Evolutionary conservation across 2,797 vertebrate species (phyloP), one percentile per base, ranked within the genome.

Genomic region (Phoebastria nigripes): DNA sequence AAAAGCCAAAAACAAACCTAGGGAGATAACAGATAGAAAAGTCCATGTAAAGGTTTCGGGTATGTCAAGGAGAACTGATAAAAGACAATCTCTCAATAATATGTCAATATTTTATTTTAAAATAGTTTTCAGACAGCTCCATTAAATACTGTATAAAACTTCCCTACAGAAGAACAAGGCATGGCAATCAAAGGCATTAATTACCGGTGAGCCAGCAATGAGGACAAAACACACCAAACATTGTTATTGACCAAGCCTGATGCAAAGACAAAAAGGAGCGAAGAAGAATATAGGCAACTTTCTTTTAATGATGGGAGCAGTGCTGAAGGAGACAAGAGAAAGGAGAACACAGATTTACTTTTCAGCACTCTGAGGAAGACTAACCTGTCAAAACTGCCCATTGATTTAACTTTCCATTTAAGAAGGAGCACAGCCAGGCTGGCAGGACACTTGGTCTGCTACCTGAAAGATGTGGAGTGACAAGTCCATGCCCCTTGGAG

Each of bases 21-120:
- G 12, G 25, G 54, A 88, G 66, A 72, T 72, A 84, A 92, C 56
- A 73, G 66, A 91, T 1, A 62, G 16, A 92, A 91, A 95, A 92
- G 79, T 77, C 74, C 25, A 82, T 80, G 22, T 94, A 73, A 72
- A 87, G 71, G 78, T 85, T 91, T 80, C 8, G 17, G 21, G 20
- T 77, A 44, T 66, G n/a, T 44, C 89, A 95, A 85, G 25, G 14
- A 19, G 21, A 94, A 74, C n/a, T 42, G 31, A 74, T 63, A 94
- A 89, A 93, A 77, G 37, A 52, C 11, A 66, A 63, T 62, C 20
- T 90, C 44, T 89, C 66, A 66, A 85, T 65, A 89, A 78, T n/a
- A 56, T 26, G 74, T 51, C 91, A 82, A 69, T 90, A 95, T 72
- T 85, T 73, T 87, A 69, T 65, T 91, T 92, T 69, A 51, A 93